Base-by-base conservation (phyloP, 2,797 vertebrate species). In the Sebastes trivittatus region DNA sequence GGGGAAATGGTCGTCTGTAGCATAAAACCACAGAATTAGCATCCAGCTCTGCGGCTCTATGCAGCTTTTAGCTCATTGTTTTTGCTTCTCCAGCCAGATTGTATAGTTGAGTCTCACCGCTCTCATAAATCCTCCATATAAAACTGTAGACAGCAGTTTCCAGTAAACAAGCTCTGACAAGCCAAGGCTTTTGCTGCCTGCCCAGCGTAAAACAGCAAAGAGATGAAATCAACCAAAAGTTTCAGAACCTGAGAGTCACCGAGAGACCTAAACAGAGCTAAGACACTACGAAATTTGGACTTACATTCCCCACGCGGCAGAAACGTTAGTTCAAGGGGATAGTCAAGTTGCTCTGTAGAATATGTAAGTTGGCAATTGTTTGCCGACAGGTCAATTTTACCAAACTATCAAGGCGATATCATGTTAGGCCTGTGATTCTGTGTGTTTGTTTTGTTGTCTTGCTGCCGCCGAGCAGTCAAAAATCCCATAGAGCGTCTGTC, bases 71-170 rank as follows among this genome's bases (percentile, higher is more conserved):
- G 49, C 13, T 23, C 13, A 63, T 22, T 49, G 13, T 49, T 63
- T 49, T 69, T 63, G 34, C 58, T 63, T 58, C 10, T 18, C 1
- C 32, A 63, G 7, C 38, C 14, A 72, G 34, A 58, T 60, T 70
- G 58, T 66, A 62, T 42, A 52, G 61, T 65, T 62, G 49, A 70
- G 59, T 60, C 78, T 72, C 64, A 23, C 18, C 1, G 10, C 59
- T 77, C 62, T 72, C 49, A 65, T 83, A 78, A 83, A 73, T 38
- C 49, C 11, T 68, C 5, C 62, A 34, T 63, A 78, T 80, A 78
- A 77, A 81, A 75, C 52, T 68, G 66, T 58, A 46, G 27, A 72
- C 74, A 60, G n/a, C 30, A 63, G 58, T 83, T 86, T 78, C 78
- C 71, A 81, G 71, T 83, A 69, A 83, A 81, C 70, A 78, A 62